Base-by-base conservation (phyloP, 2,888 invertebrate genomes). In the Sturmia bella region DNA sequence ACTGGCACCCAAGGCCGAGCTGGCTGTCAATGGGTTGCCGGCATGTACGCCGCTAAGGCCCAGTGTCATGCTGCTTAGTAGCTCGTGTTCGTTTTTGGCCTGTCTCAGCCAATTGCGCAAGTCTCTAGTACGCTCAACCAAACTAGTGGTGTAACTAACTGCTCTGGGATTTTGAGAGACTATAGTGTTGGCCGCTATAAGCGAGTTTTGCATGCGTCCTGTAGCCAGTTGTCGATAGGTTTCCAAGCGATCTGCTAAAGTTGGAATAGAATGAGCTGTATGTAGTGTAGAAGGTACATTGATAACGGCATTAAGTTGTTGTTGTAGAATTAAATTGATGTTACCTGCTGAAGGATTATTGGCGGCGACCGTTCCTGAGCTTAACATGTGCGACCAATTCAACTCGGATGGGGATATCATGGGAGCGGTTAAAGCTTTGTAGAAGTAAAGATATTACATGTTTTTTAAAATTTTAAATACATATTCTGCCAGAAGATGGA, bases 41-140 rank as follows among this genome's bases (percentile, higher is more conserved):
- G 69, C 21, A 37, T 68, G 72, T 13, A 69, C 68, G 15, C 76
- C 76, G 11, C 61, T 69, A n/a, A 66, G 32, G 2, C 78, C 83
- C 17, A 83, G n/a, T n/a, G 78, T 57, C 74, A 78, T 82, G 64
- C 78, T 73, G 45, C n/a, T 82, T 5, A 78, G 56, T 0, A 91
- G 84, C 24, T 91, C 91, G 59, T 91, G 91, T 88, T 91, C 91
- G 52, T 88, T 90, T 85, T 91, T 91, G 0, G 91, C 91, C 84
- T 94, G 94, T 15, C 93, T 91, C 77, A 94, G 88, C 94, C 94
- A 94, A 86, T 94, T 94, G 80, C 94, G 91, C 78, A 94, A 90
- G 85, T 94, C 94, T 72, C 93, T 91, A 1, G 94, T 94, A 41
- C 94, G 91, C 86, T 94, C 94, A 59, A 94, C 93, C 69, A 94